Conservation (phyloP, 2,797 vertebrate genomes). For the Macropodus opercularis region DNA sequence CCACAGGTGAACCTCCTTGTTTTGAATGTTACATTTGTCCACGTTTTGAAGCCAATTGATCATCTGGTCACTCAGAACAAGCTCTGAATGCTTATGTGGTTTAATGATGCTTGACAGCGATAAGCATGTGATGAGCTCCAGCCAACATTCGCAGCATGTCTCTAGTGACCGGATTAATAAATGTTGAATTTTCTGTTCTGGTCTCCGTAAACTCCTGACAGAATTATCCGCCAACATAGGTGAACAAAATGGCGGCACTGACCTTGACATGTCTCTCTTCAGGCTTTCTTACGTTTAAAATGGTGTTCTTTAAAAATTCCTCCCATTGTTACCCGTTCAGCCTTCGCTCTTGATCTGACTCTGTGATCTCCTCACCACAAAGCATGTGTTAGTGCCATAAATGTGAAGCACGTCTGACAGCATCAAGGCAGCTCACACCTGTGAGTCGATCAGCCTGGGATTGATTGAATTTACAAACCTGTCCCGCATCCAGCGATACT, state of each 20-base stretch:
- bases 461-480: conserved; percentile 32
- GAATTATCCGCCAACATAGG: background rate
- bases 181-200: background rate
- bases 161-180: too few species aligned
- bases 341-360: too few species aligned
- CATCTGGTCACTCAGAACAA: background rate
- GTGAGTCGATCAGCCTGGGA: too few species aligned
- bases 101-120: too few species aligned
- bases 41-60: too few species aligned
- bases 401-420: too few species aligned
- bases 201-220: background rate
- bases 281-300: conserved; percentile 2
- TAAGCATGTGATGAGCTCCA: too few species aligned
- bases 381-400: too few species aligned
- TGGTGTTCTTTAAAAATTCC: background rate
- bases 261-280: background rate
- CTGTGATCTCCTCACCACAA: too few species aligned
- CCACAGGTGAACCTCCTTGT: too few species aligned
- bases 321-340: conserved; percentile 17
- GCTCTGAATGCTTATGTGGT: background rate
- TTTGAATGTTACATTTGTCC: too few species aligned
- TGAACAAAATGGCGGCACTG: too few species aligned
- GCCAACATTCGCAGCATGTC: background rate
- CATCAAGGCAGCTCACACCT: conserved; percentile 12
- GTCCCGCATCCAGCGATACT: background rate